A percentile compares a stretch with the other conserved stretches of the same genome.
These are phyloP conservation scores for Podarcis muralis DNA, from an alignment of 2,113 vertebrate species.

Conservation along the genomic window DNA sequence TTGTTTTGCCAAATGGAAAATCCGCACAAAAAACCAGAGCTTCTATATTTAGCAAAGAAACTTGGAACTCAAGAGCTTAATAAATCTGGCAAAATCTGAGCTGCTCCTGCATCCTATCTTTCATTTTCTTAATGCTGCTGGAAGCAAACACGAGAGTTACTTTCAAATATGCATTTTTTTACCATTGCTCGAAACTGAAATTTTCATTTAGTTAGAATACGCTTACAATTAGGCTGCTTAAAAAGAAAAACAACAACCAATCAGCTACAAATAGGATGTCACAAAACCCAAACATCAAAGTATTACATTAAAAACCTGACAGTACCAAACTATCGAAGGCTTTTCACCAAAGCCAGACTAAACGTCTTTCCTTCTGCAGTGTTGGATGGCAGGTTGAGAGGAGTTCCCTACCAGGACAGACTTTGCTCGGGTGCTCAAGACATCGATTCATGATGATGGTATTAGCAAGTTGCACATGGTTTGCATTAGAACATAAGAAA, in stretches of 20 bases:
- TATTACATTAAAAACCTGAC: no score
- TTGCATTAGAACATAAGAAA: neutral
- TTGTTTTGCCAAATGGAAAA: neutral
- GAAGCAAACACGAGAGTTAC: slow-evolving; percentile 28
- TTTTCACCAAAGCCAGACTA: no score
- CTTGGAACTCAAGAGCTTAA: slow-evolving; percentile 4
- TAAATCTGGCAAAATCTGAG: slow-evolving; percentile 23
- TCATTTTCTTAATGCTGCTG: slow-evolving; percentile 17
- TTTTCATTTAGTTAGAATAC: slow-evolving; percentile 5
- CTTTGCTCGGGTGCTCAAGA: no score
- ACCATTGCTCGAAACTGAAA: neutral
- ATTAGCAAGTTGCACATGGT: neutral
- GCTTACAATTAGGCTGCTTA: neutral
- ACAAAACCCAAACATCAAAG: neutral
- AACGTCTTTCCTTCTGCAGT: no score
- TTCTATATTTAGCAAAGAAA: slow-evolving; percentile 40
- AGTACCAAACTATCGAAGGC: no score
- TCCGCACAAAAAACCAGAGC: neutral
- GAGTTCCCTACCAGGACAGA: no score
- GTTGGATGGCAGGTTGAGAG: no score
- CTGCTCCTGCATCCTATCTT: neutral
- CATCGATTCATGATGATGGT: no score
- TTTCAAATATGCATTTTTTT: neutral
- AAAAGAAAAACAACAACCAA: neutral
- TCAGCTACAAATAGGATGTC: neutral